A percentile compares a stretch with the other conserved stretches of the same genome.
phyloP scores from a whole-genome alignment of 23 tunicate species.

The Trididemnum miniatum region DNA sequence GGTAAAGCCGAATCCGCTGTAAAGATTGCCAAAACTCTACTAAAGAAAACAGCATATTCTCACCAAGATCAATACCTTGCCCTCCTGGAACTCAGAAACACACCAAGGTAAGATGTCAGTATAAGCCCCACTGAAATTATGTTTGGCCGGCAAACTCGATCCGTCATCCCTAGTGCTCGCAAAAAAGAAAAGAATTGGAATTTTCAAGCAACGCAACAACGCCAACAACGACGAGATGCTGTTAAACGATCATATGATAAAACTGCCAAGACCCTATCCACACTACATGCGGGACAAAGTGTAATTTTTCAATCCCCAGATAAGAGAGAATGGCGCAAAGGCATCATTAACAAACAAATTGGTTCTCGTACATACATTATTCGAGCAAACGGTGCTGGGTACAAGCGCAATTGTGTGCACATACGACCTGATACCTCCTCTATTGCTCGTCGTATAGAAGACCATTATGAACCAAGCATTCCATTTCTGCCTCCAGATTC shows the following conservation, averaged over 20 bases:
- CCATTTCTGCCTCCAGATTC: too few relatives aligned
- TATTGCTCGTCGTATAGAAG: too few relatives aligned
- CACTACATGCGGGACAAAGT: neutral
- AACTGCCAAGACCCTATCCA: neutral
- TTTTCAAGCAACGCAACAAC: neutral
- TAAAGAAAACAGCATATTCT: neutral
- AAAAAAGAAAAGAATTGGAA: neutral
- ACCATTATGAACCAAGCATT: too few relatives aligned
- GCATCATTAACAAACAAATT: neutral
- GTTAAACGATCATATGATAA: neutral
- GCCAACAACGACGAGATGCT: neutral
- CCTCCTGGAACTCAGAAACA: conserved; percentile 13
- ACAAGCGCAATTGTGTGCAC: neutral
- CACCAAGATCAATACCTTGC: conserved; percentile 17
- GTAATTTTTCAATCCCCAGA: neutral
- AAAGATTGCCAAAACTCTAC: neutral
- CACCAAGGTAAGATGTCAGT: neutral
- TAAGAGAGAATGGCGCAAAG: neutral
- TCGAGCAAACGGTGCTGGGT: neutral
- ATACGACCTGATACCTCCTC: too few relatives aligned
- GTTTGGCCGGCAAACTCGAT: conserved; percentile 14
- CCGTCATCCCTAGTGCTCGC: neutral
- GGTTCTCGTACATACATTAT: neutral
- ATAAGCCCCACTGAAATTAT: conserved; percentile 1
- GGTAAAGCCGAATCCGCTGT: conserved; percentile 22